A percentile compares a stretch with the other conserved stretches of the same genome.
phyloP scores from a whole-genome alignment of 2,797 vertebrate genomes.

The Sebastes wilsoni region DNA sequence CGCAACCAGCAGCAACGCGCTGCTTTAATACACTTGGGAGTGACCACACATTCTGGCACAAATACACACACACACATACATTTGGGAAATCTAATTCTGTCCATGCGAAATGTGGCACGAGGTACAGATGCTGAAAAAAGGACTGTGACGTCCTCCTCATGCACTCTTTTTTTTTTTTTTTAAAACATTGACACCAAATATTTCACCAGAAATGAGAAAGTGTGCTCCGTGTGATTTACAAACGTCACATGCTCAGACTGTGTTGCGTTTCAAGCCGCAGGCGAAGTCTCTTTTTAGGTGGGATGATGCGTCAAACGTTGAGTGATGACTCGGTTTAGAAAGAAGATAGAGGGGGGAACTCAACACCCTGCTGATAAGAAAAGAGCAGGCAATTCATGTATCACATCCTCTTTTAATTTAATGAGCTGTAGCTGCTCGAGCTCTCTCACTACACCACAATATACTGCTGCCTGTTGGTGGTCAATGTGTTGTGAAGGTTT shows the following conservation, averaged over 20 bases:
- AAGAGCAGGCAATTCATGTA: constrained; percentile 5
- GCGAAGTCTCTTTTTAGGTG: not conserved
- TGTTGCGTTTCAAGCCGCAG: not conserved
- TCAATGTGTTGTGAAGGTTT: not conserved
- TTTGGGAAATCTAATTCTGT: constrained; percentile 66
- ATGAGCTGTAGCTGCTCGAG: not conserved
- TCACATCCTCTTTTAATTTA: constrained; percentile 41
- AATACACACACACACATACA: constrained; percentile 24
- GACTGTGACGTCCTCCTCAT: constrained; percentile 9
- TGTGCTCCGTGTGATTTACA: not conserved
- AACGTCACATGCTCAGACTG: not conserved
- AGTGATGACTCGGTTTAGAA: constrained; percentile 19
- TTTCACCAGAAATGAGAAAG: not conserved
- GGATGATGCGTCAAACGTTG: not conserved
- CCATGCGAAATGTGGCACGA: constrained; percentile 40
- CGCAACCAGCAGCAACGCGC: constrained; percentile 60
- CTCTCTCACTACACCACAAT: not conserved
- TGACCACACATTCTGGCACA: constrained; percentile 57
- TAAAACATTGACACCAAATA: not conserved
- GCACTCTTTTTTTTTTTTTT: not conserved
- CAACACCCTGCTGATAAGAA: constrained; percentile 43
- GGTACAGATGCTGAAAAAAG: constrained; percentile 47
- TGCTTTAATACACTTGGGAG: constrained; percentile 68
- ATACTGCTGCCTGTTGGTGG: not conserved
- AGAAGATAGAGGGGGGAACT: not conserved